Evolutionary conservation across 2,888 invertebrate species (phyloP), one percentile per base, ranked within the genome.

Genomic region (Rosalia funebris): DNA sequence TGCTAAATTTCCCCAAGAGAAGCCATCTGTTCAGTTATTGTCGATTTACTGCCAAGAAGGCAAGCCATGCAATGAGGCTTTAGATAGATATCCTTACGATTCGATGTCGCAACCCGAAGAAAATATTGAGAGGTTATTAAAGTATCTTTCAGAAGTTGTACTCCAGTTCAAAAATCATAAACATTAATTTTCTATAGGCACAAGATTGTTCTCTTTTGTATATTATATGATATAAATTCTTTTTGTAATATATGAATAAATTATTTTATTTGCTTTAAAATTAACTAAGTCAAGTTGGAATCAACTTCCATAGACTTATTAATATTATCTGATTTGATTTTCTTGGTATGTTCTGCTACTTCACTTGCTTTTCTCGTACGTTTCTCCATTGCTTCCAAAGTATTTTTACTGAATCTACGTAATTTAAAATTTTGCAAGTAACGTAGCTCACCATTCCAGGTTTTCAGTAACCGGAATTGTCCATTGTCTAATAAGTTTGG

Each of bases 361-460:
- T n/a, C n/a, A n/a, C n/a, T n/a, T n/a, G n/a, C n/a, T n/a, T n/a
- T n/a, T n/a, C n/a, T n/a, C n/a, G n/a, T n/a, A 15, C 4, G 4
- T 37, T 0, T 14, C 11, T 12, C 25, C 14, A 25, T 57, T 57
- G 7, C 65, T 63, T 74, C 66, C 17, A 75, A 63, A 42, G 12
- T 50, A 31, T 77, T 81, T 70, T 80, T 85, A 61, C 83, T 82
- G 74, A 88, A 85, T 73, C 89, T 83, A 73, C 81, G 85, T 44
- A 90, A 79, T 74, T 88, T 89, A 60, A 91, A 89, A 75, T 90
- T 87, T 61, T 87, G 87, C 47, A 91, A 71, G 75, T 82, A 88
- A 63, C 87, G 82, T 15, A 89, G 79, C 77, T 91, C 89, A 7
- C 89, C 89, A 74, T 87, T 85, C 91, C 91, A 91, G 15, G 83